These are phyloP conservation scores for Bubo scandiacus DNA, from an alignment of 2,113 vertebrate species.

Conservation along the genomic window DNA sequence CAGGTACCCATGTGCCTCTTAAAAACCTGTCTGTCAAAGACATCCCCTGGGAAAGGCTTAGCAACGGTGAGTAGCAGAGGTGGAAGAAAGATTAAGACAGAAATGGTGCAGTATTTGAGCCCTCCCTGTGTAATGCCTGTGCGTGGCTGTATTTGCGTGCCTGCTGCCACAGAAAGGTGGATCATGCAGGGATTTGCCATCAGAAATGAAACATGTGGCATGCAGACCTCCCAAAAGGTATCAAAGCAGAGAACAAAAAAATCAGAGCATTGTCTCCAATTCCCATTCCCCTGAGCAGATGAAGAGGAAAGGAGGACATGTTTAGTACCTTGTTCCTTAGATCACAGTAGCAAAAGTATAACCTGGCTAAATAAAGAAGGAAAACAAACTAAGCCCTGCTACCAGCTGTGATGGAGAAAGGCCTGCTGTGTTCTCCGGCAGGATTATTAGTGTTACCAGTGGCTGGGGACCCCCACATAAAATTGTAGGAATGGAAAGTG, in stretches of 20 bases:
- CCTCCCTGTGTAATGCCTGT: not conserved
- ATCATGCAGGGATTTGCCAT: accelerated
- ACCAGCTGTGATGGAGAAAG: not conserved
- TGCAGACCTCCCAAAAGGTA: not conserved
- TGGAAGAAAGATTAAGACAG: not conserved
- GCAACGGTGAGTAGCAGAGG: not conserved
- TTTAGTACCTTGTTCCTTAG: conserved; percentile 18
- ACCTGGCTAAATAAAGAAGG: conserved; percentile 14
- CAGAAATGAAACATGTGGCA: not conserved
- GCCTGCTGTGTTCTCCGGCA: not conserved
- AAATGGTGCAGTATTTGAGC: not conserved
- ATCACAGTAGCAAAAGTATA: not conserved
- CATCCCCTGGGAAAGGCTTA: accelerated
- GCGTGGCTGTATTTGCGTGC: not conserved
- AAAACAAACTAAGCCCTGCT: not conserved
- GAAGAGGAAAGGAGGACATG: not conserved
- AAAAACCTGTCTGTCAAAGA: not conserved
- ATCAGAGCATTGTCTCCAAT: not conserved
- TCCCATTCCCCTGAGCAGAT: not conserved
- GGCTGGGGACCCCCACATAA: not conserved
- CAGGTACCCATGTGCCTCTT: not conserved
- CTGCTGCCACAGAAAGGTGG: not conserved
- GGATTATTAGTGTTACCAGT: not conserved
- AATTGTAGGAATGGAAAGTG: not conserved
- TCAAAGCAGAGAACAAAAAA: not conserved